Evolutionary conservation across 1,140 invertebrate genomes (phyloP), one percentile per base, ranked within the genome.

Genomic region (Periplaneta americana): DNA sequence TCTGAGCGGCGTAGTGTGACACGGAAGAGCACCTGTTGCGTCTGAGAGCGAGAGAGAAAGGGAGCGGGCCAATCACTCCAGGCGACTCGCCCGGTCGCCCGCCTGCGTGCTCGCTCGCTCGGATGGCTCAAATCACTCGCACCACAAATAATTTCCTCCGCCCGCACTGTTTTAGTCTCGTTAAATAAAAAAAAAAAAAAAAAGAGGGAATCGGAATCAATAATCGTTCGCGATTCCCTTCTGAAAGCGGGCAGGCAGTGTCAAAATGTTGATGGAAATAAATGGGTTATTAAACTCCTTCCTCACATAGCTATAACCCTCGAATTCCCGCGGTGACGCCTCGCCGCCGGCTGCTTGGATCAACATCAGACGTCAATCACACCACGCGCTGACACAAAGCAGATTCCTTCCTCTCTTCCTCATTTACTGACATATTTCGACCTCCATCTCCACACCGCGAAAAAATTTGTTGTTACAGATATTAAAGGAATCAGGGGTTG

Each of bases 251-350:
- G 22, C 48, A 66, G 76, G 17, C 34, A 78, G 35, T 78, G 76
- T 78, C 76, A 78, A 78, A 78, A 34, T 78, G 76, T 31, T 78
- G 76, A 78, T 78, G 76, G 76, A 37, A 78, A 78, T 37, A 37
- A 78, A 78, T 78, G 76, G 76, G 28, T 78, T 78, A 78, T 78
- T 78, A 78, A 78, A 78, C n/a, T 36, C 17, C 22, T n/a, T 66
- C 48, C 48, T 66, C 48, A 8, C 48, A 66, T 13, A 11, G 48
- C 48, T 66, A 22, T 66, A 66, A 66, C 48, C 48, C 48, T 66
- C 6, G 10, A n/a, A 28, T 66, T 66, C 28, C 28, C 11, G 15
- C 13, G 22, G n/a, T 28, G 48, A 6, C 39, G 15, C 39, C 39
- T 48, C 15, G 39, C 39, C 3, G 4, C n/a, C n/a, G n/a, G n/a